Evolutionary conservation across 1,140 invertebrate species (phyloP), one percentile per base, ranked within the genome.

Genomic region (Sycophaga agraensis): DNA sequence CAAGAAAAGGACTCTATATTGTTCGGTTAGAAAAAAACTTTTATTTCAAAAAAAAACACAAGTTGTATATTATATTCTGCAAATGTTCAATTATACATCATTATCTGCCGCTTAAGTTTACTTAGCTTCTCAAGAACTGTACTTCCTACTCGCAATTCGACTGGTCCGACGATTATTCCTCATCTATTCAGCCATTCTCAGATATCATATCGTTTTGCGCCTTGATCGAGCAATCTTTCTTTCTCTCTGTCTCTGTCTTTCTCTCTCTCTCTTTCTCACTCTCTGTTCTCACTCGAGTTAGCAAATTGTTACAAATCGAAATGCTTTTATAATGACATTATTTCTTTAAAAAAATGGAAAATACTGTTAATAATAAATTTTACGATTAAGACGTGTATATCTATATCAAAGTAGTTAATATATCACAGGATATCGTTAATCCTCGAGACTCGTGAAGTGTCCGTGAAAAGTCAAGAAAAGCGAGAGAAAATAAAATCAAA

Each of bases 151-250:
- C 54, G 49, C 58, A 65, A 42, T 31, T 51, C 42, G 45, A 58
- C 55, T 49, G 19, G 19, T 54, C 11, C 46, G 42, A 46, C 51
- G 59, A 54, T 31, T 46, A 37, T 46, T 61, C 59, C 53, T 45
- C 61, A 51, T 53, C 54, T 57, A 61, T 68, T 63, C 70, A 73
- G 70, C 69, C 71, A 73, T 73, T 73, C 70, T 72, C 70, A n/a
- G n/a, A n/a, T n/a, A n/a, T n/a, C n/a, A n/a, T n/a, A n/a, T n/a
- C n/a, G n/a, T n/a, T n/a, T n/a, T n/a, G n/a, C n/a, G n/a, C n/a
- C n/a, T n/a, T n/a, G n/a, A n/a, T n/a, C n/a, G n/a, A n/a, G n/a
- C n/a, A 71, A 66, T 72, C 67, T 57, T 61, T 65, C 50, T 40
- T 55, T 40, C 26, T 51, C 59, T 61, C 50, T 46, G 49, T 53